phyloP scores from a whole-genome alignment of 2,888 invertebrate genomes.

The Dolichomitus sp. region DNA sequence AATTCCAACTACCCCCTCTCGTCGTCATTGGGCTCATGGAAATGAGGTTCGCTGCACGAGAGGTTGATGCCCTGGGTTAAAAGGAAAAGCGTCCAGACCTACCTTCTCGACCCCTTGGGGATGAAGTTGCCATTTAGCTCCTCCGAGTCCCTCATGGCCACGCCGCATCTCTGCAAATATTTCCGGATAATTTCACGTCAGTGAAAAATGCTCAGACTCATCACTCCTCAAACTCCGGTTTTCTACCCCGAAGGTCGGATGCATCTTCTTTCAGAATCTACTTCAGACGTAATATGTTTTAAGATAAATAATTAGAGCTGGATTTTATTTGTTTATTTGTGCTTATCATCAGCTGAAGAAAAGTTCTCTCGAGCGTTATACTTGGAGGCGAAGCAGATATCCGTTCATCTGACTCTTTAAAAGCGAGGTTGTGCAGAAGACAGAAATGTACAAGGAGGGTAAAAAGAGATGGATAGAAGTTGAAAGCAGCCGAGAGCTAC shows the following conservation, averaged over 20 bases:
- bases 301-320: neutral
- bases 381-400: conserved; percentile 39
- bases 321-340: conserved; percentile 10
- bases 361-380: conserved; percentile 45
- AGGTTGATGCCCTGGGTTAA: conserved; percentile 59
- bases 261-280: neutral
- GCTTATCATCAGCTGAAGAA: conserved; percentile 29
- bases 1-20: conserved; percentile 45
- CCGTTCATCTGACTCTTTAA: conserved; percentile 56
- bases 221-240: neutral
- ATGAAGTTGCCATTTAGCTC: conserved; percentile 9
- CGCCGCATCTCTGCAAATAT: conserved; percentile 53
- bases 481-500: conserved; percentile 68
- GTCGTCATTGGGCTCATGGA: conserved; percentile 53
- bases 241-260: neutral
- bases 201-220: conserved; percentile 43
- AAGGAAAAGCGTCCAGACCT: conserved; percentile 53
- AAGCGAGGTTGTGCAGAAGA: conserved; percentile 60
- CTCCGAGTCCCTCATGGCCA: conserved; percentile 7
- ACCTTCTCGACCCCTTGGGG: neutral
- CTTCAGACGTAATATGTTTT: neutral
- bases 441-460: conserved; percentile 41
- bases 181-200: conserved; percentile 62
- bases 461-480: conserved; percentile 59
- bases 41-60: conserved; percentile 54